Evolutionary conservation across 2,797 vertebrate genomes (phyloP).

Genomic region (Choloepus didactylus): DNA sequence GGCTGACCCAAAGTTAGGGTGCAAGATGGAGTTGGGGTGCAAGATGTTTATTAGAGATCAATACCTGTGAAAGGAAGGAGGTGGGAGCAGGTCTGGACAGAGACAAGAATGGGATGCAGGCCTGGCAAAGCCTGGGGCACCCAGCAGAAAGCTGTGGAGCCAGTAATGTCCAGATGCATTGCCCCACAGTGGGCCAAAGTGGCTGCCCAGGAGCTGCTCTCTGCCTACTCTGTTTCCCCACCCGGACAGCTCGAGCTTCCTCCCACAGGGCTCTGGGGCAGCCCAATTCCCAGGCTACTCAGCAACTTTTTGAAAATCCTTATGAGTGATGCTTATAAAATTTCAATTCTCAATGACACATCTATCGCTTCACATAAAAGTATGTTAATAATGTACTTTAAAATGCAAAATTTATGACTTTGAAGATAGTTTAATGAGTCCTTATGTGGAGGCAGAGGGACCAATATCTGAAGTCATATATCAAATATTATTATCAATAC

Average conservation of each 20-base stretch:
- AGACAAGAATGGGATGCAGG: not conserved
- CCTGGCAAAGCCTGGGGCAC: not conserved
- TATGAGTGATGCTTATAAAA: not conserved
- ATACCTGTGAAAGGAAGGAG: not conserved
- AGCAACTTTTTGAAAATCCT: not conserved
- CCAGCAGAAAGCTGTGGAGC: not conserved
- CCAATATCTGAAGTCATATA: not conserved
- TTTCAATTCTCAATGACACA: not conserved
- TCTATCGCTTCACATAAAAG: conserved; percentile 17
- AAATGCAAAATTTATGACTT: not conserved
- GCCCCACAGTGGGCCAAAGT: not conserved
- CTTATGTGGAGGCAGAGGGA: not conserved
- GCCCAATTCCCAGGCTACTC: not conserved
- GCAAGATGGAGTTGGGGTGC: not conserved
- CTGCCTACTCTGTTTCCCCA: not conserved
- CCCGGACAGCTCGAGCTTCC: not conserved
- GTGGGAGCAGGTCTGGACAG: not conserved
- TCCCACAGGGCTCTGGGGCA: not conserved
- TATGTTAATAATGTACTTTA: not conserved
- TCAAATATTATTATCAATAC: not conserved
- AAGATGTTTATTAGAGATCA: not conserved
- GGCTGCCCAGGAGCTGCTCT: too few relatives aligned
- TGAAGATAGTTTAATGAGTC: not conserved
- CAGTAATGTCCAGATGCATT: not conserved
- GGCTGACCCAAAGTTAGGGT: not conserved